Base-by-base conservation (phyloP, 2,797 vertebrate genomes). In the Cyclura pinguis region DNA sequence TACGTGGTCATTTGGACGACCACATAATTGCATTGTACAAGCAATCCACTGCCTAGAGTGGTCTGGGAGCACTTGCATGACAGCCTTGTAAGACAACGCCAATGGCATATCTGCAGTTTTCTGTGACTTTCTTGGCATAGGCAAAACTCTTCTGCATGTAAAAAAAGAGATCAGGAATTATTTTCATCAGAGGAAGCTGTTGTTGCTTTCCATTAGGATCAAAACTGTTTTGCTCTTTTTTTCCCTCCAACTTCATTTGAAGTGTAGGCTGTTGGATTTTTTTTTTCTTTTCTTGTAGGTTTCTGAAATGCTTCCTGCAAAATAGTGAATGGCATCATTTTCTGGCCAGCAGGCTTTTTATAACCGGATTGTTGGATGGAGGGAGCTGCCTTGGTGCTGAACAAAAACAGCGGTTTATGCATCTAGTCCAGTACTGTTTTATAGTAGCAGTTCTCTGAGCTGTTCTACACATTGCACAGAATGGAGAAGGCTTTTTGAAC, bases 101-200 rank as follows among this genome's bases (percentile, higher is more conserved):
- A 85, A 9, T 13, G 47, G 57, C 57, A 50, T 67, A 69, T 89
- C 84, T 69, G 14, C 73, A 87, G 64, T 62, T 62, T 88, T 77
- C 1, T 42, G 62, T 20, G 86, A 92, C 42, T 24, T 88, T 91
- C 47, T 0, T 88, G 0, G 0, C 82, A n/a, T 6, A 27, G 57
- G 80, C 29, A 78, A 91, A 91, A 78, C 4, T 80, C 59, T 90
- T 89, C 55, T 47, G 59, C 2, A 47, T 73, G 42, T 42, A 69
- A 13, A 16, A 42, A 69, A 80, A 91, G 86, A 6, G 10, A 10
- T 59, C 3, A 64, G 22, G 1, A 88, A 87, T 42, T 92, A 86
- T 80, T 93, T 93, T 88, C 14, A 86, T 84, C n/a, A 88, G 73
- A 81, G 6, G 42, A 73, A 90, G 89, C 84, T 47, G 32, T 88